Evolutionary conservation across 1,140 invertebrate genomes (phyloP).

Genomic region (Dreissena rostriformis): DNA sequence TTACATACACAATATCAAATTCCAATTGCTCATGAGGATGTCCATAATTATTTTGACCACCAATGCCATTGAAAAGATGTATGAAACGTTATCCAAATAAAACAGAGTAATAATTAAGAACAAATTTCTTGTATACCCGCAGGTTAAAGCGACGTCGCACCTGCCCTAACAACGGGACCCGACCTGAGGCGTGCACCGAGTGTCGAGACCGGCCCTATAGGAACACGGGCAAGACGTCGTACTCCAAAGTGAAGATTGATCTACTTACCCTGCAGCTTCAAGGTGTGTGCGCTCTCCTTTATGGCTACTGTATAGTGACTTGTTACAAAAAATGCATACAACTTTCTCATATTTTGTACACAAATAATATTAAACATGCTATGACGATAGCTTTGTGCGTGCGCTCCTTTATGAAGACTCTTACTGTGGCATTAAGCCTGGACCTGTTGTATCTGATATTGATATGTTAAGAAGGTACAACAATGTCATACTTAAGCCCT

Average conservation of each 20-base stretch:
- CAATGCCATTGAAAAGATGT: too few species aligned
- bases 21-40: too few species aligned
- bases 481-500: too few species aligned
- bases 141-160: conserved; percentile 86
- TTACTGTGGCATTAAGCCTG: background rate
- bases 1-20: too few species aligned
- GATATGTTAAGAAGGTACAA: background rate
- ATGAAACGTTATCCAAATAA: too few species aligned
- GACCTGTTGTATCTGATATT: background rate
- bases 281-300: conserved; percentile 59
- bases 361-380: background rate
- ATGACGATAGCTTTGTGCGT: too few species aligned
- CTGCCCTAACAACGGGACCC: conserved; percentile 86
- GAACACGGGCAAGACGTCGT: conserved; percentile 82
- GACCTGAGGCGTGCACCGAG: conserved; percentile 83
- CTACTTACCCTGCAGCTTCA: conserved; percentile 83
- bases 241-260: conserved; percentile 84
- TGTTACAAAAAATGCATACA: background rate
- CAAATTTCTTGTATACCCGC: background rate
- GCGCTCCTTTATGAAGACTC: too few species aligned
- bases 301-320: too few species aligned
- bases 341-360: background rate
- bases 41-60: too few species aligned
- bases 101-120: too few species aligned
- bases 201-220: conserved; percentile 84